These are phyloP conservation scores for Serrognathus titanus DNA, from an alignment of 2,888 invertebrate genomes.

Conservation along the genomic window DNA sequence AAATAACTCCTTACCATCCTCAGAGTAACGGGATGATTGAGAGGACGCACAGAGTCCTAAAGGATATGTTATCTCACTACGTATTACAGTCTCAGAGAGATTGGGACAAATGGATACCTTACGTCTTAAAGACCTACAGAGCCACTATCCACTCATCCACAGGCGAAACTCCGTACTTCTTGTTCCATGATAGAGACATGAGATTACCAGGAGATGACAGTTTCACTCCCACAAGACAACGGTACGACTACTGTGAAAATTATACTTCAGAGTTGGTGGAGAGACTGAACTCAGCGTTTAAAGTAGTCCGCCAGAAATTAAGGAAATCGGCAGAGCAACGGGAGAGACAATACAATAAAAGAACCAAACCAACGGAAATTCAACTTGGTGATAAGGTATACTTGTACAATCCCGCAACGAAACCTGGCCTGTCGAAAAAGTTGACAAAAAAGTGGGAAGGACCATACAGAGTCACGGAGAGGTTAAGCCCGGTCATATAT, in stretches of 20 bases:
- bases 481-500: neutral
- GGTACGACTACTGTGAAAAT: slow-evolving; percentile 22
- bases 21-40: slow-evolving; percentile 35
- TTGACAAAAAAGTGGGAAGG: neutral
- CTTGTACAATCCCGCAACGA: neutral
- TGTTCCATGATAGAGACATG: slow-evolving; percentile 27
- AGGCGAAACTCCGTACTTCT: slow-evolving; percentile 24
- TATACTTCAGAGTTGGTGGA: slow-evolving; percentile 16
- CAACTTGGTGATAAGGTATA: neutral
- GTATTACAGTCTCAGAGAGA: slow-evolving; percentile 24
- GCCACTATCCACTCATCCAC: slow-evolving; percentile 22
- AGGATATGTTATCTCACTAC: slow-evolving; percentile 31
- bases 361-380: neutral
- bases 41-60: slow-evolving; percentile 31
- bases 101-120: slow-evolving; percentile 34
- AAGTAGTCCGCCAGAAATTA: neutral
- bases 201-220: slow-evolving; percentile 23
- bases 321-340: neutral
- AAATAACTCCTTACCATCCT: slow-evolving; percentile 34
- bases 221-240: slow-evolving; percentile 10
- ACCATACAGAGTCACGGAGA: neutral
- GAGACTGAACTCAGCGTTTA: slow-evolving; percentile 6
- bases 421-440: neutral
- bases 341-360: neutral
- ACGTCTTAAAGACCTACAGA: slow-evolving; percentile 28